Evolutionary conservation across 2,888 invertebrate genomes (phyloP).

Genomic region (Torymus texanus): DNA sequence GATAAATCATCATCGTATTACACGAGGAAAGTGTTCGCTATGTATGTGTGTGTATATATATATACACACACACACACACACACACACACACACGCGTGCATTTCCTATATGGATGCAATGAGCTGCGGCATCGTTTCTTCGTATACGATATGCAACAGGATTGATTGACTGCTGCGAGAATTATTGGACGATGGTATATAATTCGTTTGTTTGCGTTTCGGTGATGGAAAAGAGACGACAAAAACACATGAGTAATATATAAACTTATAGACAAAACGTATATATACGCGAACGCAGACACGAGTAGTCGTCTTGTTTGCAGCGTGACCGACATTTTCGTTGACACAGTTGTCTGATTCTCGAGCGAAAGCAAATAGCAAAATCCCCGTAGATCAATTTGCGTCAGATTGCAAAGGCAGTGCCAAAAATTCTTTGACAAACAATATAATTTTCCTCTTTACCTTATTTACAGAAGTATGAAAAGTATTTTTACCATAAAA

Average conservation of each 20-base stretch:
- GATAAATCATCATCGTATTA: too few species aligned
- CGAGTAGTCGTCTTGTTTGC: slow-evolving; percentile 34
- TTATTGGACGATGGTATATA: neutral
- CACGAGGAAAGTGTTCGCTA: too few species aligned
- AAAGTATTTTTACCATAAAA: too few species aligned
- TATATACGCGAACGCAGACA: too few species aligned
- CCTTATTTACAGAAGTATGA: neutral
- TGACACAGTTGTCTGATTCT: neutral
- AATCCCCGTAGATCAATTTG: slow-evolving; percentile 5
- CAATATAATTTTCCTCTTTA: neutral
- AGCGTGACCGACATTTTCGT: slow-evolving; percentile 44
- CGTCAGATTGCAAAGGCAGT: neutral
- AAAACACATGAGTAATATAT: slow-evolving; percentile 28
- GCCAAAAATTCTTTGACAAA: neutral
- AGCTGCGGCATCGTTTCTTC: too few species aligned
- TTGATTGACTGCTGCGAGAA: too few species aligned
- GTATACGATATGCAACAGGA: too few species aligned
- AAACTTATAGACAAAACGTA: slow-evolving; percentile 16
- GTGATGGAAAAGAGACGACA: neutral
- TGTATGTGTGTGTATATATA: too few species aligned
- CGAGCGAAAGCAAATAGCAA: slow-evolving; percentile 28
- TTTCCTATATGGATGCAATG: too few species aligned
- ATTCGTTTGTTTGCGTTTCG: neutral
- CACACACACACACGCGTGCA: too few species aligned
- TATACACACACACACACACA: too few species aligned